phyloP scores from a whole-genome alignment of 2,888 invertebrate genomes.

The Dolomedes plantarius region DNA sequence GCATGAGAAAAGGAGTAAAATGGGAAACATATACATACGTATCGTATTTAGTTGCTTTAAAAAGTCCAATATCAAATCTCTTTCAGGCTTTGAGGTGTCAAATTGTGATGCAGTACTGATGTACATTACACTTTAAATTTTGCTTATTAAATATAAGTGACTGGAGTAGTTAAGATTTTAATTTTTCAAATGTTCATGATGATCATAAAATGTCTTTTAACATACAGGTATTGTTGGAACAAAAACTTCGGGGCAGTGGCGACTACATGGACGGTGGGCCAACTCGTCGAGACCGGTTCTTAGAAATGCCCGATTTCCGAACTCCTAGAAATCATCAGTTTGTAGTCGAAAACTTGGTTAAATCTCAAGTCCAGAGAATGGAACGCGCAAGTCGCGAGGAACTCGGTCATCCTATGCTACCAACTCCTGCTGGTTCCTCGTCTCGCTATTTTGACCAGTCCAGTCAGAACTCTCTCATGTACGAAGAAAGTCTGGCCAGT shows the following conservation, averaged over 20 bases:
- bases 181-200: no score
- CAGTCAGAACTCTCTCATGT: slow-evolving; percentile 59
- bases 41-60: no score
- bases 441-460: slow-evolving; percentile 69
- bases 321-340: slow-evolving; percentile 41
- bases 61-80: no score
- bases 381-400: slow-evolving; percentile 76
- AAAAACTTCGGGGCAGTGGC: slow-evolving; percentile 81
- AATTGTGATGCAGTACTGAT: no score
- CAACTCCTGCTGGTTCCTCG: slow-evolving; percentile 42
- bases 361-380: slow-evolving; percentile 81
- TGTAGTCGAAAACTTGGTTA: slow-evolving; percentile 72
- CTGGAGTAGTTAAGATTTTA: no score
- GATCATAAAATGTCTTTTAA: no score
- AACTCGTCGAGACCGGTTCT: slow-evolving; percentile 34
- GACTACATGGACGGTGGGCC: slow-evolving; percentile 59
- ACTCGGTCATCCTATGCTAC: slow-evolving; percentile 72
- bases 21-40: no score
- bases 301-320: slow-evolving; percentile 30
- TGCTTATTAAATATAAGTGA: no score
- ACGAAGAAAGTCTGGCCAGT: slow-evolving; percentile 72
- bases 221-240: slow-evolving; percentile 83
- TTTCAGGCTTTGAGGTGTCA: no score
- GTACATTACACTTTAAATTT: no score
- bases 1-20: no score